Conservation (phyloP, 2,113 vertebrate species). For the Cyprinodon tularosa region DNA sequence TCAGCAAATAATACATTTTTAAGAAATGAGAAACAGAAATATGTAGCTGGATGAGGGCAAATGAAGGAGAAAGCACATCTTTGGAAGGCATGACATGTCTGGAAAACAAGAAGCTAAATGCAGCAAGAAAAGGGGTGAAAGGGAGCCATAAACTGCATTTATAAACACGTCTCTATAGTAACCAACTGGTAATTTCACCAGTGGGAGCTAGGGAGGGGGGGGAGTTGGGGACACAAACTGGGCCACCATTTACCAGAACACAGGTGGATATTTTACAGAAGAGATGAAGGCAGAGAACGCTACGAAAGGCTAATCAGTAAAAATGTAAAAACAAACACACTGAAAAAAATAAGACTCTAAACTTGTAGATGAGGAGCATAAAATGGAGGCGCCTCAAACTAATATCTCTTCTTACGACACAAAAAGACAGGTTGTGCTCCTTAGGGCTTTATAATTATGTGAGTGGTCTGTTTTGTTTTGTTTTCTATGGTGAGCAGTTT, state of each 20-base stretch:
- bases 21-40: constrained; percentile 33
- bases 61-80: constrained; percentile 40
- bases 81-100: constrained; percentile 27
- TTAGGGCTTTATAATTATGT: constrained; percentile 54
- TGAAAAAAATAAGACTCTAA: background rate
- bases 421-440: constrained; percentile 48
- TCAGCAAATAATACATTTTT: constrained; percentile 69
- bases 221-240: constrained; percentile 51
- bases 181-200: constrained; percentile 80
- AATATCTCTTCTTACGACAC: constrained; percentile 17
- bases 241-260: constrained; percentile 67
- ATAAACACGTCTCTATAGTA: constrained; percentile 84
- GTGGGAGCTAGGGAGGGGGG: constrained; percentile 21
- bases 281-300: constrained; percentile 22
- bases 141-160: constrained; percentile 78
- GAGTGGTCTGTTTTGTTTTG: constrained; percentile 51
- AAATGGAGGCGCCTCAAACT: background rate
- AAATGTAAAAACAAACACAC: constrained; percentile 4
- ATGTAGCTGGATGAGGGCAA: constrained; percentile 11
- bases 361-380: constrained; percentile 12
- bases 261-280: constrained; percentile 60
- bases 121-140: constrained; percentile 61
- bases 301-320: constrained; percentile 6
- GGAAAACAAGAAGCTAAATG: constrained; percentile 56
- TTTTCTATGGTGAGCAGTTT: constrained; percentile 47